A percentile compares a stretch with the other conserved stretches of the same genome.
Conservation (phyloP, 2,888 invertebrate species). For the Yponomeuta malinellus region DNA sequence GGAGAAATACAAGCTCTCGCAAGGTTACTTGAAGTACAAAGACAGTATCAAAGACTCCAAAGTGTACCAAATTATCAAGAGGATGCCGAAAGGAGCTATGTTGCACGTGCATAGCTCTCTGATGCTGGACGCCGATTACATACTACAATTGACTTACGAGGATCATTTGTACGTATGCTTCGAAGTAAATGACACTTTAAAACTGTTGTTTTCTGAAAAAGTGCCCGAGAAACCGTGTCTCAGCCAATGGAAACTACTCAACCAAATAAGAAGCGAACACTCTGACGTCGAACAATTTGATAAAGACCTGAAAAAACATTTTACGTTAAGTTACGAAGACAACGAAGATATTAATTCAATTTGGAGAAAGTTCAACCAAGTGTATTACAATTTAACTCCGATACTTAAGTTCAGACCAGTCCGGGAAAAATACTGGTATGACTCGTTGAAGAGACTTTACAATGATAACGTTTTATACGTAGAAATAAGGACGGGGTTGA, state of each 20-base stretch:
- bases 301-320: constrained; percentile 58
- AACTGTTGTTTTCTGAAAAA: constrained; percentile 49
- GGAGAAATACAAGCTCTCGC: constrained; percentile 76
- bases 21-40: constrained; percentile 79
- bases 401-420: constrained; percentile 78
- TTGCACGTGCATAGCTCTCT: constrained; percentile 82
- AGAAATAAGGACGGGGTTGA: constrained; percentile 79
- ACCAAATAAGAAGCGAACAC: constrained; percentile 57
- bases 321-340: constrained; percentile 69
- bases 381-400: constrained; percentile 69
- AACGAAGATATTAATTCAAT: constrained; percentile 70
- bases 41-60: constrained; percentile 76
- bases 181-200: constrained; percentile 32
- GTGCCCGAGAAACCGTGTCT: constrained; percentile 47
- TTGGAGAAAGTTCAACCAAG: constrained; percentile 76
- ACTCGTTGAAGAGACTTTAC: constrained; percentile 76
- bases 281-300: constrained; percentile 68
- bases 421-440: constrained; percentile 78
- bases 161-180: constrained; percentile 77
- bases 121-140: constrained; percentile 74
- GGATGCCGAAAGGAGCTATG: constrained; percentile 85
- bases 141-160: constrained; percentile 78
- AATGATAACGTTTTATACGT: constrained; percentile 83
- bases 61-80: constrained; percentile 79
- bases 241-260: constrained; percentile 66